Conservation (phyloP, 2,113 vertebrate species). For the Lepus europaeus region DNA sequence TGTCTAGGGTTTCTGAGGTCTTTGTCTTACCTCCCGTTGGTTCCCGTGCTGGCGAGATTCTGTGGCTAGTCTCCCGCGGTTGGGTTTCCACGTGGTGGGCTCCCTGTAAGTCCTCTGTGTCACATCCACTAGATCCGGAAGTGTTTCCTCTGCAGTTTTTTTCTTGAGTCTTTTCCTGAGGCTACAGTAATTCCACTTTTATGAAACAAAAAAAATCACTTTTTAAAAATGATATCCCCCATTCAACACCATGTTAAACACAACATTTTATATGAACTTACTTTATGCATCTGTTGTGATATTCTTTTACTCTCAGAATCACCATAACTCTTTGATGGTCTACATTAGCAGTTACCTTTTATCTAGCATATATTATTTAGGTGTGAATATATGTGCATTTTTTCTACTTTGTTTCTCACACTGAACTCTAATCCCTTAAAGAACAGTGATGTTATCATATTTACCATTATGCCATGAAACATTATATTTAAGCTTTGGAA, state of each 20-base stretch:
- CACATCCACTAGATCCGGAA: too few relatives aligned
- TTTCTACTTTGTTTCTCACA: background rate
- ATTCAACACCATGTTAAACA: background rate
- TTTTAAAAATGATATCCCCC: slow-evolving; percentile 39
- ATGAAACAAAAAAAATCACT: background rate
- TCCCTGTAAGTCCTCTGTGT: too few relatives aligned
- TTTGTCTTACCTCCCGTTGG: too few relatives aligned
- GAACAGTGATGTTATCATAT: background rate
- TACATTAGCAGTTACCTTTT: background rate
- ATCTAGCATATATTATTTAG: background rate
- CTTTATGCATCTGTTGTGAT: background rate
- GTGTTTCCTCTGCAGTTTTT: too few relatives aligned
- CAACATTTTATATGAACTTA: background rate
- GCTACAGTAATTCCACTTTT: background rate
- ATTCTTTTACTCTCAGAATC: background rate
- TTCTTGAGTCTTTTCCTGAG: too few relatives aligned
- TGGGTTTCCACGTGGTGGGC: too few relatives aligned
- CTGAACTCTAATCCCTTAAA: background rate
- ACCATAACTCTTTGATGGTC: background rate
- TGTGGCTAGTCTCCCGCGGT: too few relatives aligned
- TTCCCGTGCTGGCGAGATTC: too few relatives aligned
- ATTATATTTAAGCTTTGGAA: slow-evolving; percentile 25
- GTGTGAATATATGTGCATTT: background rate
- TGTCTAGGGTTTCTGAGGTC: too few relatives aligned
- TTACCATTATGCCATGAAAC: background rate